Percentiles rank a stretch among this genome's conserved stretches.
phyloP scores from a whole-genome alignment of 2,113 vertebrate species.

The Cichladusa arquata region DNA sequence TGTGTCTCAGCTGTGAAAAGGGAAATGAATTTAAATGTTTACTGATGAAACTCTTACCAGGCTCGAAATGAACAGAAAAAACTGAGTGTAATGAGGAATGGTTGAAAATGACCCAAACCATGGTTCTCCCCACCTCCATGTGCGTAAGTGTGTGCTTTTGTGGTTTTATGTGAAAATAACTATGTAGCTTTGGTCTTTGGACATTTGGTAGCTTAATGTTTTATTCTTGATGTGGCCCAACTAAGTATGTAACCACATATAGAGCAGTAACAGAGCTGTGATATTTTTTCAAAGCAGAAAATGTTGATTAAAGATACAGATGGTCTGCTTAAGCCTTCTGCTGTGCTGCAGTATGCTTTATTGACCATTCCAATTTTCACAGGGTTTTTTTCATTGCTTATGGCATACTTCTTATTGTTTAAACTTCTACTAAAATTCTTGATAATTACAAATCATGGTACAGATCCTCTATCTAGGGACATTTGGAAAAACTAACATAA shows the following conservation, averaged over 20 bases:
- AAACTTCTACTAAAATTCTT: not conserved
- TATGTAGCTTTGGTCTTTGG: not conserved
- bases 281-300: not conserved
- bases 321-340: not conserved
- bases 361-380: not conserved
- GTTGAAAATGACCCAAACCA: not conserved
- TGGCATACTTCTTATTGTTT: not conserved
- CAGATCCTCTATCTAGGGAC: not conserved
- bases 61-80: not conserved
- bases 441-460: not conserved
- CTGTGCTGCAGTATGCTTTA: not conserved
- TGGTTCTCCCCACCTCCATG: not conserved
- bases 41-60: not conserved
- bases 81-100: not conserved
- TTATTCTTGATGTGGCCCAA: not conserved
- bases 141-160: fast-evolving
- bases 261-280: not conserved
- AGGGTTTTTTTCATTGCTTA: not conserved
- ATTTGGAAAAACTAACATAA: not conserved
- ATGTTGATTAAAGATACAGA: not conserved
- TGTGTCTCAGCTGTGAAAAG: not conserved
- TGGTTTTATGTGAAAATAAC: not conserved
- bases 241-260: not conserved
- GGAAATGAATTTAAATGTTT: not conserved
- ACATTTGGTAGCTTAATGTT: not conserved